Base-by-base conservation (phyloP, 2,113 vertebrate genomes). In the Nesoenas mayeri region DNA sequence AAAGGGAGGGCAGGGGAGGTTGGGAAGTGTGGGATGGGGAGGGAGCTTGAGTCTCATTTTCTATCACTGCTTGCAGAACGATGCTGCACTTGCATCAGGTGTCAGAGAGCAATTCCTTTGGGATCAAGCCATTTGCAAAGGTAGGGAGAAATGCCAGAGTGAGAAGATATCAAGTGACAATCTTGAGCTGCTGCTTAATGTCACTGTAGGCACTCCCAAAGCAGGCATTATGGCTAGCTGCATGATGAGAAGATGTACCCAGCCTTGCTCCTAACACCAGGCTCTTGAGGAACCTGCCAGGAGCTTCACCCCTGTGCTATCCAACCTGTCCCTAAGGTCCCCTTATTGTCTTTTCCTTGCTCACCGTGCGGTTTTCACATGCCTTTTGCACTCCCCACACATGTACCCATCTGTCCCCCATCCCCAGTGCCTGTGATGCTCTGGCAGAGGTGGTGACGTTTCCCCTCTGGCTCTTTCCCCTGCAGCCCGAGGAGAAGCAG, bases 401-500 rank as follows among this genome's bases (percentile, higher is more conserved):
- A 20, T 10, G 4, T 12, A 47, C 17, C 40, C 15, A 15, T 50
- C 16, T 12, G 20, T 2, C 14, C 22, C 12, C 36, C 0, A 2
- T 28, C 18, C 69, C 72, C 36, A 11, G 29, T 1, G 2, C 66
- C 47, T 1, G 5, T 1, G 20, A 54, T 4, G 15, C 42, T 25
- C 11, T 7, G 25, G 26, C 60, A 44, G 58, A 36, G 51, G 28
- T 15, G 3, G 26, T 86, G 83, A 77, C 1, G 2, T 4, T 60
- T 44, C 36, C 58, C 16, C 42, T 44, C 42, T 17, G 42, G 42
- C 32, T 42, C 17, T 28, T 47, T 60, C 40, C 62, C 54, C 65
- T 12, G 32, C 95, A 99, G 99, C 98, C 98, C 0, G 99, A 99
- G 97, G 99, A 99, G 91, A 99, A 99, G 88, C 99, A 99, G 98